These are phyloP conservation scores for Hyalella azteca DNA, from an alignment of 2,888 invertebrate species.

Conservation along the genomic window DNA sequence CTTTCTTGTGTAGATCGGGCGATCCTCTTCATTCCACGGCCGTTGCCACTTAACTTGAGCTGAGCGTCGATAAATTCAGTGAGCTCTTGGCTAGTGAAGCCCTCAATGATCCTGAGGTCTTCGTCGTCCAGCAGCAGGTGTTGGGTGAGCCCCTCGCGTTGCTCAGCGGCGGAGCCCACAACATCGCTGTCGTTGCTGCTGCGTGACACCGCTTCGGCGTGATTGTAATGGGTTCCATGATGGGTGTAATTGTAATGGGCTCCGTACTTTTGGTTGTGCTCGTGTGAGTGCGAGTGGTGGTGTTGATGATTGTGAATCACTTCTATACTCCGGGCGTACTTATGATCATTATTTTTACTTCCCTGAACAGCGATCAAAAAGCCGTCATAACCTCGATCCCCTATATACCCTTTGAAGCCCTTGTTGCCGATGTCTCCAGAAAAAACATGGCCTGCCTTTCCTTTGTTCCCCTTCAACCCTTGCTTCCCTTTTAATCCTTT, in stretches of 20 bases:
- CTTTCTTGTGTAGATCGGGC: too few relatives aligned
- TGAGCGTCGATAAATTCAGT: neutral
- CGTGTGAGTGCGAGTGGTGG: conserved; percentile 19
- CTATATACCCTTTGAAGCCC: neutral
- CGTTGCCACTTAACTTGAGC: neutral
- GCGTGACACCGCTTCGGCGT: neutral
- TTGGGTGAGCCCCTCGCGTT: neutral
- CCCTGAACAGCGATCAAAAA: neutral
- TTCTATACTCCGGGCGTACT: neutral
- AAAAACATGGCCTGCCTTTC: neutral
- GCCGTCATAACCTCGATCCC: neutral
- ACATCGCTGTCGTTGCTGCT: neutral
- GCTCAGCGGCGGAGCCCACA: neutral
- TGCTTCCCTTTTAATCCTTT: conserved; percentile 9
- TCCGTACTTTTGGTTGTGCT: neutral
- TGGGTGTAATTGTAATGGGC: neutral
- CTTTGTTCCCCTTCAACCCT: conserved; percentile 5
- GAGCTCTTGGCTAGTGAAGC: neutral
- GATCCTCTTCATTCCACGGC: too few relatives aligned
- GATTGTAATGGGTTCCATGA: neutral
- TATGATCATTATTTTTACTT: neutral
- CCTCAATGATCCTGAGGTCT: neutral
- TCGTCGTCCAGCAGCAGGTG: neutral
- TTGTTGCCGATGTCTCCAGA: neutral
- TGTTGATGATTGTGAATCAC: conserved; percentile 2